A percentile compares a stretch with the other conserved stretches of the same genome.
Evolutionary conservation across 2,888 invertebrate species (phyloP).

Genomic region (Clanis bilineata): DNA sequence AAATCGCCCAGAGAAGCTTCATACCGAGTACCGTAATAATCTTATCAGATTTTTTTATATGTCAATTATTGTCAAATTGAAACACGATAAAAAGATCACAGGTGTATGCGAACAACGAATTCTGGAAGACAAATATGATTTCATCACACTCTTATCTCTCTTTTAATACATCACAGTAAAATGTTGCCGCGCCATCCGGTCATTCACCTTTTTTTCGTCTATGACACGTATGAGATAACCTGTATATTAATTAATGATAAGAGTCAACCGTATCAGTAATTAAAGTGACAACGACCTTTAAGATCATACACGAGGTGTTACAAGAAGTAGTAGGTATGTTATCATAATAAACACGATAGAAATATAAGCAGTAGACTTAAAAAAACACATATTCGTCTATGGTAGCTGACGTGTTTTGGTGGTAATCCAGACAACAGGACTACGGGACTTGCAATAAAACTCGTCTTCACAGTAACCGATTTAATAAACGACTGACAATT

Average conservation of each 20-base stretch:
- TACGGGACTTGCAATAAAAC: too few relatives aligned
- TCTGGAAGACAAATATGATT: background rate
- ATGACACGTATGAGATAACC: background rate
- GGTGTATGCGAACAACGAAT: background rate
- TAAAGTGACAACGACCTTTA: slow-evolving; percentile 6
- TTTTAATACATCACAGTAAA: background rate
- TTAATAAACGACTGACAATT: too few relatives aligned
- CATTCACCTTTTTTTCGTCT: background rate
- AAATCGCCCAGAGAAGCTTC: too few relatives aligned
- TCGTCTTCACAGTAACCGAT: too few relatives aligned
- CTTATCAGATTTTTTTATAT: too few relatives aligned
- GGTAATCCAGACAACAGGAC: too few relatives aligned
- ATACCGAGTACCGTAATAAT: too few relatives aligned
- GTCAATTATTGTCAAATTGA: too few relatives aligned
- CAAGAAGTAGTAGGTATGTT: background rate
- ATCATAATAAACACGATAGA: background rate
- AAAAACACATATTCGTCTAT: too few relatives aligned
- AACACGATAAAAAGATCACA: background rate
- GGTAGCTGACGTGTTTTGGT: too few relatives aligned
- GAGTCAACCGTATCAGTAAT: slow-evolving; percentile 1
- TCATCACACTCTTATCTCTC: background rate
- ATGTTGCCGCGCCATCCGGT: background rate
- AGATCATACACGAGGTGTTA: background rate
- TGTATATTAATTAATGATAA: slow-evolving; percentile 4
- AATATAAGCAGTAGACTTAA: background rate